Evolutionary conservation across 1,140 invertebrate species (phyloP), one percentile per base, ranked within the genome.

Genomic region (Linepithema humile): DNA sequence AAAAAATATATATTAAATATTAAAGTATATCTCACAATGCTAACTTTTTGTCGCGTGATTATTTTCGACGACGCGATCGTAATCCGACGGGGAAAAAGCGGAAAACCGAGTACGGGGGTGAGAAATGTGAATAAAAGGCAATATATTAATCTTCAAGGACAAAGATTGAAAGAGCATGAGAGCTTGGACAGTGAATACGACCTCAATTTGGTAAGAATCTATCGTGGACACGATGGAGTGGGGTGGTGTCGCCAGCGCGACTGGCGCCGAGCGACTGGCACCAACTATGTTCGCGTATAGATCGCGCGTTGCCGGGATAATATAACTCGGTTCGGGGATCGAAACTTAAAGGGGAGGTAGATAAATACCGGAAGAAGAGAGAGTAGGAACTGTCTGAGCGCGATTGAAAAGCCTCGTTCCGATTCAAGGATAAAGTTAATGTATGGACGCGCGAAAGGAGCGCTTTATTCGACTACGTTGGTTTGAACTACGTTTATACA

Each of bases 241-340:
- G 20, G 17, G 45, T 67, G 40, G 62, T 78, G 75, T 80, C 75
- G 75, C 75, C 75, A 53, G 26, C 64, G 12, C 20, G 75, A 55
- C 75, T 80, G 75, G 75, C 75, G 75, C 75, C 75, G 64, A 35
- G 3, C 48, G 64, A 80, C 75, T 80, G 75, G 75, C 75, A 80
- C 75, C 75, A 80, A 80, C 64, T 80, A 70, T 57, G 50, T 23
- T 55, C 48, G 64, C 64, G 23, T 80, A 80, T 80, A 40, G 75
- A 78, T 70, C 64, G 64, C 50, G 20, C 32, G 50, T 40, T 17
- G 23, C 15, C 12, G 48, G 65, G 50, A 69, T 80, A 70, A 32
- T 70, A 70, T 55, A 80, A 69, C 17, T 80, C 17, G n/a, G 23
- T 80, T 80, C 26, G 48, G 64, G 50, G 23, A 80, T 80, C 64